Conservation (phyloP, 2,888 invertebrate species). For the Drosophila anomalata region DNA sequence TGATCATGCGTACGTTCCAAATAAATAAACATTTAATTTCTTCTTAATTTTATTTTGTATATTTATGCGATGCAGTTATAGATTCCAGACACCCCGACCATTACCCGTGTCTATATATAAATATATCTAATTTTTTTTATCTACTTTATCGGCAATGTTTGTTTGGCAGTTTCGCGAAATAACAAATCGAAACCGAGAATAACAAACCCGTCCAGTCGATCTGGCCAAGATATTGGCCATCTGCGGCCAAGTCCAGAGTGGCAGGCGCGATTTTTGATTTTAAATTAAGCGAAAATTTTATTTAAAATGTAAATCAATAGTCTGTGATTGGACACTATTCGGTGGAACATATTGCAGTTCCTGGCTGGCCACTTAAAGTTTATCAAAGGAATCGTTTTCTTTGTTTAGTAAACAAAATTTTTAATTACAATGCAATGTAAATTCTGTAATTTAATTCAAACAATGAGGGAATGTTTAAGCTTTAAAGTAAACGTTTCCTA, state of each 20-base stretch:
- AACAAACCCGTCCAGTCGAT: constrained; percentile 29
- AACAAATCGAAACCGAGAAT: constrained; percentile 29
- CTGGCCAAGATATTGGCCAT: constrained; percentile 50
- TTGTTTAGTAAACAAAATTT: neutral
- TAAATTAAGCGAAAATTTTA: constrained; percentile 1
- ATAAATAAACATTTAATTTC: constrained; percentile 30
- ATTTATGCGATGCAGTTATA: constrained; percentile 20
- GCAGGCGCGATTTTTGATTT: neutral
- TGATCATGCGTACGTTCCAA: constrained; percentile 16
- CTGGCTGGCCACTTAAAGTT: neutral
- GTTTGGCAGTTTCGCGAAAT: constrained; percentile 22
- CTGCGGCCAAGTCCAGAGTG: constrained; percentile 4
- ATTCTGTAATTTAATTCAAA: neutral
- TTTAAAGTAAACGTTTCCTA: neutral
- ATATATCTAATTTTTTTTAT: constrained; percentile 29
- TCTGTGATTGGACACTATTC: neutral
- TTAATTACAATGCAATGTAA: neutral
- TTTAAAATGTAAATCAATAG: neutral
- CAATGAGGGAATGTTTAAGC: neutral
- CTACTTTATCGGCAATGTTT: constrained; percentile 33
- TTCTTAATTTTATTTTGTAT: constrained; percentile 7
- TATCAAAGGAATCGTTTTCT: neutral
- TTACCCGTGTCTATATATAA: constrained; percentile 3
- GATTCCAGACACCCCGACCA: constrained; percentile 10
- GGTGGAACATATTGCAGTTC: too few relatives aligned